A percentile compares a stretch with the other conserved stretches of the same genome.
phyloP scores from a whole-genome alignment of 2,888 invertebrate species.

The Spisula subtruncata region DNA sequence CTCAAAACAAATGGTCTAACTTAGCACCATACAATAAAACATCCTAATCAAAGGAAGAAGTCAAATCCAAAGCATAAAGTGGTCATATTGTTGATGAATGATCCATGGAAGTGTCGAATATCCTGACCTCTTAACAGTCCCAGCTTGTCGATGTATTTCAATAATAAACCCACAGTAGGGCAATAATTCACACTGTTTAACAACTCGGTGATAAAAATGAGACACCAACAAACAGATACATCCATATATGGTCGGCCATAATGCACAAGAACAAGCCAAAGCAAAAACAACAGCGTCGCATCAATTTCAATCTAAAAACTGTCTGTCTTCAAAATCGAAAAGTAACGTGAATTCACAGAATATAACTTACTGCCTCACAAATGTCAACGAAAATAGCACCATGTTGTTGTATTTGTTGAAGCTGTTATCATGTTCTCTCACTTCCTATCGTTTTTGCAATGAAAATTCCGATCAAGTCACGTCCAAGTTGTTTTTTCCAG shows the following conservation, averaged over 20 bases:
- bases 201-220: background rate
- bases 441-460: constrained; percentile 17
- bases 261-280: background rate
- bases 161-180: background rate
- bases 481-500: constrained; percentile 42
- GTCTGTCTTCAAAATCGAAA: background rate
- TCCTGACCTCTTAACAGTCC: too few relatives aligned
- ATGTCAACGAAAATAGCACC: constrained; percentile 80
- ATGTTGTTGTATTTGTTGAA: constrained; percentile 50
- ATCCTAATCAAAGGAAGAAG: too few relatives aligned
- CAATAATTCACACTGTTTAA: background rate
- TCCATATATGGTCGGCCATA: background rate
- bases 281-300: background rate
- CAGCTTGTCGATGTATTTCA: too few relatives aligned
- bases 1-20: too few relatives aligned
- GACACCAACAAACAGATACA: background rate
- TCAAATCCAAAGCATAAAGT: too few relatives aligned
- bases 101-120: too few relatives aligned
- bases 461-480: constrained; percentile 23
- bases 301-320: background rate
- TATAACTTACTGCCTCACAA: constrained; percentile 81
- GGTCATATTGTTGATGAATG: too few relatives aligned
- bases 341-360: constrained; percentile 3
- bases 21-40: too few relatives aligned
- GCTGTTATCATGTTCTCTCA: constrained; percentile 29